Evolutionary conservation across 2,888 invertebrate species (phyloP).

Genomic region (Himalopsyche japonica): DNA sequence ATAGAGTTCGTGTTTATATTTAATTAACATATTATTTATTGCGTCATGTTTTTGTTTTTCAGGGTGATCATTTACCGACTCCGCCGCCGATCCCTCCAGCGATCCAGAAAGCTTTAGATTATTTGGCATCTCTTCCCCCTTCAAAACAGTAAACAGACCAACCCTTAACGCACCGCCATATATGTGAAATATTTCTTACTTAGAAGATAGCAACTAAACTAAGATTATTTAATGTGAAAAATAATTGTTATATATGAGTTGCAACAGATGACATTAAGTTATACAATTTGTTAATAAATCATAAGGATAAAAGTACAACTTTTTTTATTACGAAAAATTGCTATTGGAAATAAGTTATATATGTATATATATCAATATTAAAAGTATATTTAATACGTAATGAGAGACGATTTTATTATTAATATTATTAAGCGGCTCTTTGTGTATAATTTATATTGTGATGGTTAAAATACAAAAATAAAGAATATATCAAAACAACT

Average conservation of each 20-base stretch:
- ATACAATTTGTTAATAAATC: background rate
- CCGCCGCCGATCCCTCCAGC: constrained; percentile 77
- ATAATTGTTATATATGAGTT: background rate
- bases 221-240: background rate
- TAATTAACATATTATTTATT: background rate
- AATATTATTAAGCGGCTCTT: too few relatives aligned
- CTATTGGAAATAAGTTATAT: background rate
- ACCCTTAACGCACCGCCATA: too few relatives aligned
- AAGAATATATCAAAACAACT: too few relatives aligned
- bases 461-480: too few relatives aligned
- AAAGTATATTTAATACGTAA: background rate
- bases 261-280: background rate
- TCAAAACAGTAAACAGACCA: constrained; percentile 22
- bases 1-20: background rate
- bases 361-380: background rate
- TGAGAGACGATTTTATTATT: too few relatives aligned
- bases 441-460: too few relatives aligned
- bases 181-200: background rate
- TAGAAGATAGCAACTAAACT: background rate
- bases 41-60: constrained; percentile 34
- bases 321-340: background rate
- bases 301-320: background rate
- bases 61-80: constrained; percentile 75
- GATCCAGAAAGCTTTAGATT: constrained; percentile 75
- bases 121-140: constrained; percentile 67